These are phyloP conservation scores for Nemopilema nomurai DNA, from an alignment of 30 jellyfish, hydroid and myxozoan species.

Conservation along the genomic window DNA sequence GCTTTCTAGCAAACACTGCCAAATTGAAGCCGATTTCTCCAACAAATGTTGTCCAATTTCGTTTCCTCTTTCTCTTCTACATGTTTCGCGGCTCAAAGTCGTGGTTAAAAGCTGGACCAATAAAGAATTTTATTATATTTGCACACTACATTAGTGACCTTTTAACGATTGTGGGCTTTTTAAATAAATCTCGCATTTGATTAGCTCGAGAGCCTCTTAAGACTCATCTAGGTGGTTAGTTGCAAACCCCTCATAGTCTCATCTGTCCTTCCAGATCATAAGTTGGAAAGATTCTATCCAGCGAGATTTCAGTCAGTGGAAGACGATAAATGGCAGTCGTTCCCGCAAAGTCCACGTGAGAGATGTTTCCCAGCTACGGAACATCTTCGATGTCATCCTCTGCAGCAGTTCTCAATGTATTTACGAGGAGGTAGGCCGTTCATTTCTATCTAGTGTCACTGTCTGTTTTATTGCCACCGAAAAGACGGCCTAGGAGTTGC, in stretches of 20 bases:
- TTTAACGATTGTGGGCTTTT: background rate
- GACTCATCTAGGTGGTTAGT: background rate
- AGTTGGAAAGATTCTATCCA: background rate
- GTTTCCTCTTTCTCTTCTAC: background rate
- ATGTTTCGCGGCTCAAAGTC: background rate
- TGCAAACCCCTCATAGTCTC: background rate
- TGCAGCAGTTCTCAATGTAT: slow-evolving; percentile 48
- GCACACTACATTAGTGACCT: background rate
- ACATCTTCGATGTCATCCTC: slow-evolving; percentile 46
- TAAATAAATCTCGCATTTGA: background rate
- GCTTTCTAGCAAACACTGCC: background rate
- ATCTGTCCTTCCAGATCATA: background rate
- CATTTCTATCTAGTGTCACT: background rate
- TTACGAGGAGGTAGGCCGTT: slow-evolving; percentile 34
- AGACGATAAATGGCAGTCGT: background rate
- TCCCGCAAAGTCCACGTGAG: background rate
- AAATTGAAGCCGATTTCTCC: background rate
- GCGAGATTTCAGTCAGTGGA: background rate
- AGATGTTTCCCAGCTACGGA: slow-evolving; percentile 67
- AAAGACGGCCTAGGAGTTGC: too few species aligned
- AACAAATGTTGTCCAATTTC: background rate
- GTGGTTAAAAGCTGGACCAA: background rate
- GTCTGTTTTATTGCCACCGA: background rate
- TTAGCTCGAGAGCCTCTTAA: background rate
- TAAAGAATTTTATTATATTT: background rate